phyloP scores from a whole-genome alignment of 2,888 invertebrate genomes.

The Tachina fera region DNA sequence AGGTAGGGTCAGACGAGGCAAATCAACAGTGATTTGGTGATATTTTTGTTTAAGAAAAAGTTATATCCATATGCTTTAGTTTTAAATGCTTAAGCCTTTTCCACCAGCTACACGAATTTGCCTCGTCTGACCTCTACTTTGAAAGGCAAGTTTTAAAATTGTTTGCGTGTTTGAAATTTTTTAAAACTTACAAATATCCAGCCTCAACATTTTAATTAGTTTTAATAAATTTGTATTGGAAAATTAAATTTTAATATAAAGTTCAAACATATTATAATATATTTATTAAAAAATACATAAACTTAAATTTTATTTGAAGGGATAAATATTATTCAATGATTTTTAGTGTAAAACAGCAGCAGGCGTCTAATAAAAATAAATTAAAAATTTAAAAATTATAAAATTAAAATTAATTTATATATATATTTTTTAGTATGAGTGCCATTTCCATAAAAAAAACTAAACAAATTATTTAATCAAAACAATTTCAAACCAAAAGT shows the following conservation, averaged over 20 bases:
- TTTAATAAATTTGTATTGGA: slow-evolving; percentile 13
- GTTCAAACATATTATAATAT: not conserved
- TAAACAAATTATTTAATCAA: not conserved
- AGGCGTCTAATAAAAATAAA: not conserved
- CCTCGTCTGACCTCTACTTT: not conserved
- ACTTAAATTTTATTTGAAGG: slow-evolving; percentile 66
- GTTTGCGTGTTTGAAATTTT: not conserved
- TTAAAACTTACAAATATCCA: slow-evolving; percentile 23
- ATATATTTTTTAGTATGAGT: slow-evolving; percentile 62
- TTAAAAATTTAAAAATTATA: too few species aligned
- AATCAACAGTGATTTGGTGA: too few species aligned
- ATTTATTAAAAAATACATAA: not conserved
- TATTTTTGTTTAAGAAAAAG: too few species aligned
- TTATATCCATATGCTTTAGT: too few species aligned
- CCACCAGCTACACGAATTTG: too few species aligned
- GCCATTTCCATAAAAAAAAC: slow-evolving; percentile 57
- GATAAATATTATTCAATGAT: slow-evolving; percentile 40
- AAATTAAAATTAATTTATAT: slow-evolving; percentile 26
- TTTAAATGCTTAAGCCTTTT: too few species aligned
- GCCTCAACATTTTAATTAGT: slow-evolving; percentile 43
- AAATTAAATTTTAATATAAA: slow-evolving; percentile 2
- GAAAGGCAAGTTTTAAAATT: not conserved
- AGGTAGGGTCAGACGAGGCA: too few species aligned
- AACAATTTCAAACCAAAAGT: slow-evolving; percentile 20
- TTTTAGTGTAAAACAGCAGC: slow-evolving; percentile 31